These are phyloP conservation scores for Dynastes grantii DNA, from an alignment of 2,888 invertebrate species.

Conservation along the genomic window DNA sequence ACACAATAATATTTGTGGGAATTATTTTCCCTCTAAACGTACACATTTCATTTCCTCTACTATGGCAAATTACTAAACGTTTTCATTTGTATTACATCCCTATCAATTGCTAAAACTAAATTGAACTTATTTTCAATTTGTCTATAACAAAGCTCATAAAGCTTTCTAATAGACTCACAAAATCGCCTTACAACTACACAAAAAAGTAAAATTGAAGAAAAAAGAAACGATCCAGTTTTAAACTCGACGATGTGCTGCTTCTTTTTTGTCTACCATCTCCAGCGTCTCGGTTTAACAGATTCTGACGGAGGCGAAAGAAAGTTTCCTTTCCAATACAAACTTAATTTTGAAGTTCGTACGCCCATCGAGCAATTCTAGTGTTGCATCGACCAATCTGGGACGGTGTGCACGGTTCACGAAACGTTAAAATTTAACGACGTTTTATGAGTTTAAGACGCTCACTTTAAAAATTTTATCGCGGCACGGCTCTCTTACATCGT, in stretches of 20 bases:
- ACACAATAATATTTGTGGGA: too few species aligned
- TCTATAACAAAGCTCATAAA: too few species aligned
- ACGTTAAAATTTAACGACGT: constrained; percentile 42
- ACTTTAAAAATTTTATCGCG: constrained; percentile 27
- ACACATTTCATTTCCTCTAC: too few species aligned
- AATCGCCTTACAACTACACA: background rate
- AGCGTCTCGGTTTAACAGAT: constrained; percentile 14
- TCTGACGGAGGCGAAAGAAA: constrained; percentile 20
- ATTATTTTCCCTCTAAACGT: too few species aligned
- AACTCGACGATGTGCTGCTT: background rate
- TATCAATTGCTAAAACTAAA: too few species aligned
- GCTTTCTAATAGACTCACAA: background rate
- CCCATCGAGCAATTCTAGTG: constrained; percentile 21
- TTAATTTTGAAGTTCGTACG: constrained; percentile 32
- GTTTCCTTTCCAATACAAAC: constrained; percentile 39
- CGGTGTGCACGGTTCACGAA: background rate
- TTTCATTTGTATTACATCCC: too few species aligned
- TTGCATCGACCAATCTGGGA: background rate
- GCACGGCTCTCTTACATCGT: background rate
- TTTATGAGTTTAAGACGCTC: constrained; percentile 24
- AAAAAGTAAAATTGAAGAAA: background rate
- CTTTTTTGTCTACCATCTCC: background rate
- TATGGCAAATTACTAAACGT: too few species aligned
- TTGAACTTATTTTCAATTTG: too few species aligned
- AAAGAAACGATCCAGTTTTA: constrained; percentile 1